Conservation (phyloP, 2,888 invertebrate genomes). For the Tachina fera region DNA sequence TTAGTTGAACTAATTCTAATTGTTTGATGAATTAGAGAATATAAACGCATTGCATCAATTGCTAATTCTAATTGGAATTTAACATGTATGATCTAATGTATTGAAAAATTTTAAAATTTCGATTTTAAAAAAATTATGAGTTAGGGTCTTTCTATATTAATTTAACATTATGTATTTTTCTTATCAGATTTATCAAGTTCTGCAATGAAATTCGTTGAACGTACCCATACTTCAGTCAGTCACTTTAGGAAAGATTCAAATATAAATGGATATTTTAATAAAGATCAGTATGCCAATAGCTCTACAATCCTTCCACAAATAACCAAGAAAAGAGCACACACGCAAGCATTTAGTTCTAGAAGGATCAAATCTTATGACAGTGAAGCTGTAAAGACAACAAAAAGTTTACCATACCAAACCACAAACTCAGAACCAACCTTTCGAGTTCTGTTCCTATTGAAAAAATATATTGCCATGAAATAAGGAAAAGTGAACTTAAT, state of each 20-base stretch:
- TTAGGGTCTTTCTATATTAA: too few species aligned
- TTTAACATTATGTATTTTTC: background rate
- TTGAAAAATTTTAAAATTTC: too few species aligned
- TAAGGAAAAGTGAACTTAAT: slow-evolving; percentile 8
- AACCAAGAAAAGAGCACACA: background rate
- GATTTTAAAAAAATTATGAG: too few species aligned
- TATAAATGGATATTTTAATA: background rate
- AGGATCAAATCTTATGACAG: background rate
- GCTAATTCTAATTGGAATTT: too few species aligned
- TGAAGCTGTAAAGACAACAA: background rate
- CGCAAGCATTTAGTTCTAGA: background rate
- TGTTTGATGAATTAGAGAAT: too few species aligned
- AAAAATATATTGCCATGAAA: slow-evolving; percentile 31
- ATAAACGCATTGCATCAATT: too few species aligned
- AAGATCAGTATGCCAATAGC: background rate
- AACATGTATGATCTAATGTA: too few species aligned
- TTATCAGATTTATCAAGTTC: background rate
- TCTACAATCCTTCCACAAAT: background rate
- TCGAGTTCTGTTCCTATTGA: background rate
- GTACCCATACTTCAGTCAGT: background rate
- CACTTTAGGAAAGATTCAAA: background rate
- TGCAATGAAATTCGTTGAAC: background rate
- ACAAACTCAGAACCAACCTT: background rate
- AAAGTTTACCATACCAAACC: background rate
- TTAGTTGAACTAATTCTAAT: too few species aligned